Percentiles rank a stretch among this genome's conserved stretches.
Evolutionary conservation across 2,113 vertebrate genomes (phyloP).

Genomic region (Pterocles burchelli): DNA sequence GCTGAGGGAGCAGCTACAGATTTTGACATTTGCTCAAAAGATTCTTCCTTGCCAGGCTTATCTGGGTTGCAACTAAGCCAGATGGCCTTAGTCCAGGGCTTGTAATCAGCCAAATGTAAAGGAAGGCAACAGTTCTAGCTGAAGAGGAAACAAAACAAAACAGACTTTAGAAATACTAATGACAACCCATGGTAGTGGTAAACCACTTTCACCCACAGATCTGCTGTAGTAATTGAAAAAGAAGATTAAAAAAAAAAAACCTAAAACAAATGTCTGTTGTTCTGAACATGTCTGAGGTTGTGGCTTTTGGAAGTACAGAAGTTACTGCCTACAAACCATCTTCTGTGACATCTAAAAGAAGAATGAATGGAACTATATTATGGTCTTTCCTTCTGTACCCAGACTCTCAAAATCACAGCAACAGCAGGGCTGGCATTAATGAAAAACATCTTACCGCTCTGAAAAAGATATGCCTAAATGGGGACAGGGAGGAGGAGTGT

Average conservation of each 20-base stretch:
- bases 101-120: neutral
- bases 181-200: neutral
- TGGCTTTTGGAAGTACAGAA: neutral
- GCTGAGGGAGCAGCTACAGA: neutral
- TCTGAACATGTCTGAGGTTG: neutral
- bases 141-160: neutral
- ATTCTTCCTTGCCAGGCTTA: neutral
- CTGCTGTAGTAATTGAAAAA: neutral
- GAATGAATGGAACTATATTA: neutral
- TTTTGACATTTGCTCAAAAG: neutral
- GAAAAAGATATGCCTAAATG: neutral
- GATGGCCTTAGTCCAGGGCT: neutral
- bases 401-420: neutral
- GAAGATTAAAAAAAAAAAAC: neutral
- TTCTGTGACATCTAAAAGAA: neutral
- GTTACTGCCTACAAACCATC: neutral
- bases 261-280: neutral
- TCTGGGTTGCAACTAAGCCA: neutral
- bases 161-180: neutral
- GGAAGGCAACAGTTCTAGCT: neutral
- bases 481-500: neutral
- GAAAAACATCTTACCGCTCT: neutral
- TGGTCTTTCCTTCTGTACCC: neutral
- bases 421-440: neutral
- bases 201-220: neutral